Percentiles rank a stretch among this genome's conserved stretches.
phyloP scores from a whole-genome alignment of 2,113 vertebrate species.

The Delphinapterus leucas region DNA sequence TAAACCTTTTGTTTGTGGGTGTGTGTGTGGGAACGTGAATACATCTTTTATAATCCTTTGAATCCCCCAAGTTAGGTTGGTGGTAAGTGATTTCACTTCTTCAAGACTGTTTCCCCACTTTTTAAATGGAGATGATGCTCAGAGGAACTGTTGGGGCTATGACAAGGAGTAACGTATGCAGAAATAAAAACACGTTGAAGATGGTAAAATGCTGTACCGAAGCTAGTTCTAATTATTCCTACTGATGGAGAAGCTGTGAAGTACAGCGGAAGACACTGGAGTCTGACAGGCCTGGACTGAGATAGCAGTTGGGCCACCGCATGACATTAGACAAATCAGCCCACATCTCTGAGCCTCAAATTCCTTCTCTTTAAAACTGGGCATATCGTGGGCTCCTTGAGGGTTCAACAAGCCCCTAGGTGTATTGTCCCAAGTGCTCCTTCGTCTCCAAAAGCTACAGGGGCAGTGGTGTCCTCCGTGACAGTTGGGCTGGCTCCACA shows the following conservation, averaged over 20 bases:
- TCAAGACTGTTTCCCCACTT: background rate
- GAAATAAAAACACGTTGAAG: background rate
- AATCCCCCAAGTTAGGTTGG: background rate
- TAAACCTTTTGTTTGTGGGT: too few relatives aligned
- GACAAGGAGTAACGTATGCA: too few relatives aligned
- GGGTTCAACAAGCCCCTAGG: fast-evolving
- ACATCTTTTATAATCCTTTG: background rate
- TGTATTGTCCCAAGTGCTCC: fast-evolving
- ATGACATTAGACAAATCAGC: background rate
- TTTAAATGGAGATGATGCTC: background rate
- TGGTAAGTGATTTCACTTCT: background rate
- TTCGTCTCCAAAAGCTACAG: too few relatives aligned
- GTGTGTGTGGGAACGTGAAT: background rate
- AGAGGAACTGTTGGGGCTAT: background rate
- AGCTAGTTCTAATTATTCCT: background rate
- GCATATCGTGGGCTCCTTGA: background rate
- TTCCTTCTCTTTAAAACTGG: background rate
- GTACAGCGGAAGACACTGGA: background rate
- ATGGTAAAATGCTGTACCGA: too few relatives aligned
- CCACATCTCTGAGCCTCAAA: background rate
- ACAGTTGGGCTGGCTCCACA: background rate
- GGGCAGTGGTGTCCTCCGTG: background rate
- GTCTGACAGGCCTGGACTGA: background rate
- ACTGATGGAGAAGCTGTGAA: background rate
- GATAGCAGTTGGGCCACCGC: fast-evolving